These are phyloP conservation scores for Polyodon spathula DNA, from an alignment of 2,113 vertebrate species.

Conservation along the genomic window DNA sequence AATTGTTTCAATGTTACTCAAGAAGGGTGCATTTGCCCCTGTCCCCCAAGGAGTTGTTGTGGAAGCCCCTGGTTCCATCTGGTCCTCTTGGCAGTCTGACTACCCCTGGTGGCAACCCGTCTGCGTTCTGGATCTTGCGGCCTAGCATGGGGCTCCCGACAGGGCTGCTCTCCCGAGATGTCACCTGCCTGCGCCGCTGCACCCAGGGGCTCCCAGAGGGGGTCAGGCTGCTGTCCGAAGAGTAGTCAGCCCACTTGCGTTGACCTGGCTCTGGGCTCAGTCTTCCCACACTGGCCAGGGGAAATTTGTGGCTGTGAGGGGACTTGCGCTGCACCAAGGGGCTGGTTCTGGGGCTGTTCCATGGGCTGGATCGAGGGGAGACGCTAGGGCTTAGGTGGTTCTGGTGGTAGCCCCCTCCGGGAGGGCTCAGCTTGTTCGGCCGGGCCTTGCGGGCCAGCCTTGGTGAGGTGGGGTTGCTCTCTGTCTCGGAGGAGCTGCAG, in stretches of 20 bases:
- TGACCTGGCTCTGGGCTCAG: slow-evolving; percentile 54
- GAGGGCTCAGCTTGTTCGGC: slow-evolving; percentile 70
- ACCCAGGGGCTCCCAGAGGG: slow-evolving; percentile 95
- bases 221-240: slow-evolving; percentile 85
- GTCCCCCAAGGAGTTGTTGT: slow-evolving; percentile 46
- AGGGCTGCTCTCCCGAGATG: slow-evolving; percentile 76
- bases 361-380: slow-evolving; percentile 83
- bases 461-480: slow-evolving; percentile 73
- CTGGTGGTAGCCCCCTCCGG: slow-evolving; percentile 48
- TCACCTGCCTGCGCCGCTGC: slow-evolving; percentile 78
- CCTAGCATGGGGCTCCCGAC: slow-evolving; percentile 73
- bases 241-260: slow-evolving; percentile 76
- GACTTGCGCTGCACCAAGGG: slow-evolving; percentile 76
- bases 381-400: slow-evolving; percentile 81
- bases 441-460: slow-evolving; percentile 61
- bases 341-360: slow-evolving; percentile 75
- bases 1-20: slow-evolving; percentile 23
- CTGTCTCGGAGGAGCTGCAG: too few species aligned
- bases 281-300: slow-evolving; percentile 63
- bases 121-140: slow-evolving; percentile 75
- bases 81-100: slow-evolving; percentile 80
- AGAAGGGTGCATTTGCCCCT: slow-evolving; percentile 54
- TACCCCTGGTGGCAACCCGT: slow-evolving; percentile 77
- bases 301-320: slow-evolving; percentile 64
- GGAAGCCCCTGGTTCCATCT: slow-evolving; percentile 85